Base-by-base conservation (phyloP, 1,140 invertebrate genomes). In the Lanistes nyassanus region DNA sequence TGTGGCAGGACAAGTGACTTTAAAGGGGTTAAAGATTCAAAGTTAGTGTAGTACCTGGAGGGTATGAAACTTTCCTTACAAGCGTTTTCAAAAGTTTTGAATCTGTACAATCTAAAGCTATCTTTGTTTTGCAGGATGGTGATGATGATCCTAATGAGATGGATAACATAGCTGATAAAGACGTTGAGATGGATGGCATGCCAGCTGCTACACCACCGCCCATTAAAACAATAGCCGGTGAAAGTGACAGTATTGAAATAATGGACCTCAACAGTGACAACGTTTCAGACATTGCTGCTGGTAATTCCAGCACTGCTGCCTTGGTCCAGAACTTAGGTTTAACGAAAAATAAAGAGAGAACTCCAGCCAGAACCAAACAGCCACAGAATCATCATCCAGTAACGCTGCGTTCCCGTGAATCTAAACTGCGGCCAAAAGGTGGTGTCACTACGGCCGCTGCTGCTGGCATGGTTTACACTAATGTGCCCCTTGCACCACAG, bases 131-230 rank as follows among this genome's bases (percentile, higher is more conserved):
- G 1, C 58, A 60, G 58, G 64, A 65, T 31, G 64, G 34, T 36
- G 64, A 65, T 36, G 64, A 65, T 36, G 64, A 65, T 36, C 19
- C 21, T 36, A 37, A 31, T 31, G 64, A 65, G 34, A 31, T 9
- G 34, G 64, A 65, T 36, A 37, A 65, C 29, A 31, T 31, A 65
- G 64, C 31, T 36, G 64, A 65, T 31, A 37, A 65, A 29, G 64
- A 65, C 7, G 7, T 36, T 36, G 64, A 65, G 37, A 31, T 36
- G 34, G 29, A n/a, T 36, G 64, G 37, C 1, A 37, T 21, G 6
- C 31, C 31, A 65, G 29, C 31, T 21, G 29, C 21, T 36, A 31
- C 7, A 65, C 31, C 31, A 65, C n/a, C n/a, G 34, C 31, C 31
- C 31, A 37, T 36, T 21, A 37, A 65, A 65, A 31, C 1, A n/a